Conservation (phyloP, 1,140 invertebrate species). For the Drosophila simulans region DNA sequence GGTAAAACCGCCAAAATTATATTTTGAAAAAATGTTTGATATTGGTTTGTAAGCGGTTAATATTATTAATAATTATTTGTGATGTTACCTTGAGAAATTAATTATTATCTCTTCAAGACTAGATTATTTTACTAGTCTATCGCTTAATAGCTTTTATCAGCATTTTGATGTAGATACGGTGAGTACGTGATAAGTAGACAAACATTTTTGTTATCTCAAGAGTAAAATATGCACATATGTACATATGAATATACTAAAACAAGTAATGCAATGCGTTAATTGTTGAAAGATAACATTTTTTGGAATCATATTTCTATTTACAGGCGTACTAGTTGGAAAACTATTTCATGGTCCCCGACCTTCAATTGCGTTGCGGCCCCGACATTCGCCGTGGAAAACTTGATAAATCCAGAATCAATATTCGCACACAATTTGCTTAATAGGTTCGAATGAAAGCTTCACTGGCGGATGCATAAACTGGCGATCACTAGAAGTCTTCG, state of each 20-base stretch:
- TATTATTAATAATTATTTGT: not conserved
- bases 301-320: not conserved
- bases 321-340: not conserved
- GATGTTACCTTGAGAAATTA: not conserved
- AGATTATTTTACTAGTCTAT: not conserved
- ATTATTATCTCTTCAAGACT: not conserved
- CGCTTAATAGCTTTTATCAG: not conserved
- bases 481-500: constrained; percentile 11
- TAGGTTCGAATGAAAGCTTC: constrained; percentile 7
- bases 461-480: constrained; percentile 5
- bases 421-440: constrained; percentile 44
- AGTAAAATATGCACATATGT: not conserved
- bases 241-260: not conserved
- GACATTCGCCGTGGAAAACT: constrained; percentile 18
- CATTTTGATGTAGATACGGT: constrained; percentile 12
- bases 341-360: constrained; percentile 12
- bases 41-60: not conserved
- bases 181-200: constrained; percentile 6
- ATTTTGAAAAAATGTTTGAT: too few species aligned
- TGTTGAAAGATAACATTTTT: not conserved
- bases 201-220: not conserved
- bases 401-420: constrained; percentile 48
- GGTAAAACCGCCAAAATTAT: too few species aligned
- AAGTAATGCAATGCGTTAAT: not conserved
- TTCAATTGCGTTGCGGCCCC: constrained; percentile 16